Evolutionary conservation across 2,888 invertebrate species (phyloP), one percentile per base, ranked within the genome.

Genomic region (Erebia ligea): DNA sequence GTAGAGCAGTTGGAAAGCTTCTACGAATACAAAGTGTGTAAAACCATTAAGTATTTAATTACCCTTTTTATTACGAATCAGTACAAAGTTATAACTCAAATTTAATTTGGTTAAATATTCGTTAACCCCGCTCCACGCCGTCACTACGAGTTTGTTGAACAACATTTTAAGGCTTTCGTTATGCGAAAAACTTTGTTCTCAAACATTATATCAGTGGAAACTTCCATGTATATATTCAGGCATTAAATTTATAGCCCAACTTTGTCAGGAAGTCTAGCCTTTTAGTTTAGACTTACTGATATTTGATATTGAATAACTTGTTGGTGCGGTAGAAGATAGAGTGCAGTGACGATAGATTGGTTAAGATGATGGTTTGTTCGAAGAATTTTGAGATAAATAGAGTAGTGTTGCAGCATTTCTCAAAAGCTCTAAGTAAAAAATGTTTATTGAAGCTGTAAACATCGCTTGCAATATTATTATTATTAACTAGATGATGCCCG

Each of bases 221-320:
- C 75, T 76, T 73, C 68, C 64, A 13, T 62, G 63, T 69, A 72
- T 76, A 72, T 63, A 81, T 80, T 79, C 76, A 74, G 76, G 77
- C 80, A 80, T 80, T 79, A 80, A 84, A 87, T 86, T 87, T 87
- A 87, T 88, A 81, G 83, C 77, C 73, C 78, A 86, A 88, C 81
- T 86, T 86, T 65, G 70, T 70, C 74, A 68, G 62, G 73, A 67
- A 73, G 73, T 77, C 76, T 80, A 75, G 80, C 82, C 78, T 81
- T 75, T 81, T 80, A 75, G 80, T 75, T 81, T 79, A 75, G 80
- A 82, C 77, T 81, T 78, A 69, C 69, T 66, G 71, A 71, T 73
- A 71, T 66, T 74, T 72, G 68, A 70, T 72, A 70, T 68, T 72
- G 54, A 70, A 68, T 70, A 62, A 70, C 66, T 70, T 70, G 56